These are phyloP conservation scores for Dendrocincla tyrannina DNA, from an alignment of 2,797 vertebrate species.

Conservation along the genomic window DNA sequence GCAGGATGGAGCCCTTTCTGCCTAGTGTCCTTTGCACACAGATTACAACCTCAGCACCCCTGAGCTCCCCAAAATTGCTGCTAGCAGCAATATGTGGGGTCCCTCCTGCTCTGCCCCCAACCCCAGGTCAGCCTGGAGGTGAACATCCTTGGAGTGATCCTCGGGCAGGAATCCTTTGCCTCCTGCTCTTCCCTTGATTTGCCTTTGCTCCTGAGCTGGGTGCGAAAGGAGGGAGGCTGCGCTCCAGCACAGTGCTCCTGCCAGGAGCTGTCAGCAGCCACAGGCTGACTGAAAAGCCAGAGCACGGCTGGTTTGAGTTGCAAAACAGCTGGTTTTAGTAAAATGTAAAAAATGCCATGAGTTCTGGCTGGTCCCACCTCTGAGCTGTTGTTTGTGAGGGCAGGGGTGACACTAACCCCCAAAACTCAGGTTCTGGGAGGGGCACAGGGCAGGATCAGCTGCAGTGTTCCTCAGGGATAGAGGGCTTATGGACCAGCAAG, in stretches of 20 bases:
- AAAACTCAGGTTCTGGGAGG: neutral
- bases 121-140: fast-evolving
- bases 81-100: fast-evolving
- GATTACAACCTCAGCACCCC: neutral
- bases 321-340: neutral
- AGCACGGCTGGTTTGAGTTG: neutral
- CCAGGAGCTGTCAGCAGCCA: neutral
- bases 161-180: neutral
- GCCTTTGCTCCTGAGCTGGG: neutral
- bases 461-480: fast-evolving
- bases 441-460: neutral
- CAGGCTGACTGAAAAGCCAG: neutral
- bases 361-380: neutral
- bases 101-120: neutral
- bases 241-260: neutral
- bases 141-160: neutral
- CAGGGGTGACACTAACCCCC: neutral
- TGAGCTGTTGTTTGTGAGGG: fast-evolving
- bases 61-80: neutral
- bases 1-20: neutral
- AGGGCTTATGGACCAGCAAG: fast-evolving
- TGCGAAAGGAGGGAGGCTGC: neutral
- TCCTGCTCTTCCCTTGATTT: neutral
- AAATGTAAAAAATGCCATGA: neutral
- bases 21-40: neutral